Evolutionary conservation across 2,113 vertebrate genomes (phyloP), one percentile per base, ranked within the genome.

Genomic region (Machaerirhynchus nigripectus): DNA sequence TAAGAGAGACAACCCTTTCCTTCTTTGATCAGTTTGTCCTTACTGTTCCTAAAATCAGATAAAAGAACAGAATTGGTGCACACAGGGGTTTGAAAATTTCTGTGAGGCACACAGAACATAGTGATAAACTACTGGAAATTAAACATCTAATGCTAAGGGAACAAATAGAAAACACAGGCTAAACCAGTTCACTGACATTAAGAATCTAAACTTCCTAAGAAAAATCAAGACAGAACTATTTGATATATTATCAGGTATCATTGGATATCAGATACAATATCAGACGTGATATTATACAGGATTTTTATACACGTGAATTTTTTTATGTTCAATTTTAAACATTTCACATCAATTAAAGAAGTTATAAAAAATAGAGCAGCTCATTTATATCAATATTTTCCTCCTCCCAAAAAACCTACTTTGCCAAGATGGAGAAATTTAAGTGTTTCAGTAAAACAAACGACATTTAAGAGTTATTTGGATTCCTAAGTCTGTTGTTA

Each of bases 381-480:
- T 80, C 40, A 42, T 1, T 9, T 40, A 4, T 21, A 33, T 33
- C 22, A 61, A 33, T n/a, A 26, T 47, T 35, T 64, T 67, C 5
- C 8, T 46, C 1, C 27, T 16, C 6, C n/a, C 1, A 2, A 46
- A 79, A 79, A 39, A 3, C 1, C 27, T 52, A 7, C 13, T 71
- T 67, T 52, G 37, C 10, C 20, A 57, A 57, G 30, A 31, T 67
- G 9, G 63, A 47, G 3, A 42, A 76, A 53, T 52, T 28, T 47
- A 84, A 37, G 10, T 6, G 1, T 6, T 42, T 13, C 33, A 56
- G 9, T 49, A 42, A 64, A 79, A 71, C 4, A 70, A 80, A 57
- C 80, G 67, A 1, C 6, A 14, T 21, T 50, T 27, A 15, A 30
- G 14, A 46, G 3, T 21, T 49, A 14, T 50, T 68, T 70, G 23